Evolutionary conservation across 2,113 vertebrate species (phyloP).

Genomic region (Periophthalmodon schlosseri): DNA sequence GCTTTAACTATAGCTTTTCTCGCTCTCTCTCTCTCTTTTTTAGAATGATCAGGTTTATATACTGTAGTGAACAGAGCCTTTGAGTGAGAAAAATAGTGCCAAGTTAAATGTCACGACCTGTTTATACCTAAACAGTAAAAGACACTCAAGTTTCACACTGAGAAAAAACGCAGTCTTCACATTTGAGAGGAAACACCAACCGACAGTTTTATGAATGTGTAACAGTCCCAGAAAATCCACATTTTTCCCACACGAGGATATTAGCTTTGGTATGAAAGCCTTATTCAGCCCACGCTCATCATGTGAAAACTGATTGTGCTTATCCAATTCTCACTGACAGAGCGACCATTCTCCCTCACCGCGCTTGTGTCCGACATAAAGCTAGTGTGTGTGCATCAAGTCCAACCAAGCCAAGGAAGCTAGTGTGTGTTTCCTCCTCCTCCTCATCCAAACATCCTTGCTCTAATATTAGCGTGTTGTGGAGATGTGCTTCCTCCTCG

Average conservation of each 20-base stretch:
- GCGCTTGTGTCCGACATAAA: neutral
- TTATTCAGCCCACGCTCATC: neutral
- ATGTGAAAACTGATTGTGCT: conserved; percentile 11
- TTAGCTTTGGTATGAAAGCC: neutral
- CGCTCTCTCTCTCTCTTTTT: too few relatives aligned
- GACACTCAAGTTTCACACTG: neutral
- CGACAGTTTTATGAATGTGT: neutral
- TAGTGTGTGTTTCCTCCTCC: conserved; percentile 19
- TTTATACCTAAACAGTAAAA: neutral
- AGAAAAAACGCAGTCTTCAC: neutral
- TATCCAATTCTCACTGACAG: neutral
- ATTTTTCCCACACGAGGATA: neutral
- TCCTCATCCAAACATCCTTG: conserved; percentile 57
- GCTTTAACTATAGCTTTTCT: neutral
- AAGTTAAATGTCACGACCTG: neutral
- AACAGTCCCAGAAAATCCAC: neutral
- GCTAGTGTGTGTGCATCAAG: conserved; percentile 2
- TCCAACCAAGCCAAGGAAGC: neutral
- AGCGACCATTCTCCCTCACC: neutral
- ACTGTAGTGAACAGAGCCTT: neutral
- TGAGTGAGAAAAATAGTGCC: neutral
- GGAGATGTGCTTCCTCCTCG: conserved; percentile 58
- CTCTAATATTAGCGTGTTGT: conserved; percentile 60
- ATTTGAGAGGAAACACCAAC: neutral
- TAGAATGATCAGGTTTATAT: neutral